Evolutionary conservation across 2,797 vertebrate genomes (phyloP).

Genomic region (Mastacembelus armatus): DNA sequence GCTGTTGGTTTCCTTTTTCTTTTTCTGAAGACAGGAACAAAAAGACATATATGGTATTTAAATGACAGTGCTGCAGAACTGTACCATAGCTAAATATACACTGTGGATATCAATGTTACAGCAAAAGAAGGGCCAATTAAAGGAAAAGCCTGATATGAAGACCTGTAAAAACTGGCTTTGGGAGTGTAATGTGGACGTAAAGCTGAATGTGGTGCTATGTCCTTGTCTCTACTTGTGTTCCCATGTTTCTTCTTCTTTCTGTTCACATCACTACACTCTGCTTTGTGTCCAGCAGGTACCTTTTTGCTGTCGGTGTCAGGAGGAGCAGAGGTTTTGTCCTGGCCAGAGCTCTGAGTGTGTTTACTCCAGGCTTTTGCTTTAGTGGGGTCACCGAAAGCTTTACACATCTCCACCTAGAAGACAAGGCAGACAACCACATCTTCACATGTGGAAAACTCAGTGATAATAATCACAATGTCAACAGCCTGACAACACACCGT

Average conservation of each 20-base stretch:
- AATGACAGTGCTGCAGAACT: neutral
- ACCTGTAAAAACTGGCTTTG: too few species aligned
- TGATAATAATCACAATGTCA: neutral
- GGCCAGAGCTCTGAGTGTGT: constrained; percentile 80
- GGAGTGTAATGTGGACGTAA: too few species aligned
- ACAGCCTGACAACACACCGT: constrained; percentile 74
- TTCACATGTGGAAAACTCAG: neutral
- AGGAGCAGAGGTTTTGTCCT: constrained; percentile 41
- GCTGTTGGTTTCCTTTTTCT: constrained; percentile 59
- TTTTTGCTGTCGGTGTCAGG: constrained; percentile 46
- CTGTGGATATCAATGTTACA: neutral
- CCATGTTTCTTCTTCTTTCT: neutral
- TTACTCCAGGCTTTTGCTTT: constrained; percentile 95
- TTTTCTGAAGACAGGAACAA: constrained; percentile 70
- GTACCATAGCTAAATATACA: neutral
- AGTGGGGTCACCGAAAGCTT: constrained; percentile 91
- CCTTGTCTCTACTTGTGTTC: neutral
- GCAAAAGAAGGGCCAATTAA: neutral
- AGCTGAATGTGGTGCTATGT: neutral
- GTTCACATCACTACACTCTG: neutral
- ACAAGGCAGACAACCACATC: too few species aligned
- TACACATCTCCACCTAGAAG: constrained; percentile 94
- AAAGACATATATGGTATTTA: neutral
- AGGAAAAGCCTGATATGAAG: too few species aligned
- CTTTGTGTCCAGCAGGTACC: constrained; percentile 37